Evolutionary conservation across 2,888 invertebrate species (phyloP).

Genomic region (Zeuzera pyrina): DNA sequence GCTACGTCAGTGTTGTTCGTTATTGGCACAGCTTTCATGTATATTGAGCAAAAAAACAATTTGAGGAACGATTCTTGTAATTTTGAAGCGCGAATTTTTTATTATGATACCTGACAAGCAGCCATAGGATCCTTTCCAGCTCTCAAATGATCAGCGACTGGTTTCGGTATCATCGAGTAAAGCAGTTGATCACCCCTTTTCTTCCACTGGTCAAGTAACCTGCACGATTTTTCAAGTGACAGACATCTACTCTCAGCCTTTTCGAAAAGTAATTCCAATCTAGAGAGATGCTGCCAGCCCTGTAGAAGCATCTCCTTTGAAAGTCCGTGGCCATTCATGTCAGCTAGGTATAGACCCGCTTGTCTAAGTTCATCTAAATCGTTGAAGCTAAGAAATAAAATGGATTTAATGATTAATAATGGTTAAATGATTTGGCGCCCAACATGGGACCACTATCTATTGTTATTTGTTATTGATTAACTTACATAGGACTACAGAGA

Average conservation of each 20-base stretch:
- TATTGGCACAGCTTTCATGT: too few relatives aligned
- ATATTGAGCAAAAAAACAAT: too few relatives aligned
- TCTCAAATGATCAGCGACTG: slow-evolving; percentile 86
- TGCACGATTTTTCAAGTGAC: slow-evolving; percentile 84
- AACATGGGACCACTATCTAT: too few relatives aligned
- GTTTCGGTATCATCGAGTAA: slow-evolving; percentile 93
- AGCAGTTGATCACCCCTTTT: slow-evolving; percentile 87
- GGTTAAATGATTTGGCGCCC: too few relatives aligned
- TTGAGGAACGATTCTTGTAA: too few relatives aligned
- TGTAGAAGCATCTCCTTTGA: slow-evolving; percentile 87
- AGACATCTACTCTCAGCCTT: slow-evolving; percentile 85
- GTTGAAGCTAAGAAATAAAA: slow-evolving; percentile 76
- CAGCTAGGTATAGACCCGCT: slow-evolving; percentile 85
- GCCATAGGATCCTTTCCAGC: slow-evolving; percentile 82
- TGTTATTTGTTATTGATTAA: too few relatives aligned
- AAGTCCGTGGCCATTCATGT: slow-evolving; percentile 88
- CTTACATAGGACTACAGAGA: slow-evolving; percentile 90
- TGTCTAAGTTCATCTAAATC: slow-evolving; percentile 87
- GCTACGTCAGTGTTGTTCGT: too few relatives aligned
- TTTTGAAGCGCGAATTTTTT: too few relatives aligned
- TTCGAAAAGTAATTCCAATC: slow-evolving; percentile 86
- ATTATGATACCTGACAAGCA: slow-evolving; percentile 81
- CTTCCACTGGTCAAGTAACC: slow-evolving; percentile 88
- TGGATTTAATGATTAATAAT: too few relatives aligned
- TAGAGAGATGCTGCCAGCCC: slow-evolving; percentile 89